These are phyloP conservation scores for Heliothis virescens DNA, from an alignment of 1,140 invertebrate species.

Conservation along the genomic window DNA sequence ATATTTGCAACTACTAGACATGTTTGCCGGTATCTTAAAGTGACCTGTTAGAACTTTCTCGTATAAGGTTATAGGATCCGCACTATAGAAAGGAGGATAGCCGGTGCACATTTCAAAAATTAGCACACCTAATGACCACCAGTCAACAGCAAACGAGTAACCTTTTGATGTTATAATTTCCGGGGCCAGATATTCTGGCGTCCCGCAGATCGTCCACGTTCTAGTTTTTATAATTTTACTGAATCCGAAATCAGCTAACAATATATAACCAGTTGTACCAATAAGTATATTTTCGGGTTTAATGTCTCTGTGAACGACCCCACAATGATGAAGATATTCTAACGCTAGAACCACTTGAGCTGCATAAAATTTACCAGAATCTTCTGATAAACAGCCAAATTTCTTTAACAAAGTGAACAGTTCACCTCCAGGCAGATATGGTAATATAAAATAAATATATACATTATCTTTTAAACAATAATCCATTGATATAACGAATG, in stretches of 20 bases:
- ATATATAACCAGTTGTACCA: slow-evolving; percentile 93
- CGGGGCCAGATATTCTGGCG: slow-evolving; percentile 97
- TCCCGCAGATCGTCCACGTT: slow-evolving; percentile 81
- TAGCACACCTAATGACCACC: slow-evolving; percentile 96
- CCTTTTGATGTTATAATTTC: slow-evolving; percentile 97
- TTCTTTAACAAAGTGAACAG: slow-evolving; percentile 91
- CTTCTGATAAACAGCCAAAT: slow-evolving; percentile 90
- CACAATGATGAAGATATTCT: slow-evolving; percentile 96
- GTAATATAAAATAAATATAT: slow-evolving; percentile 92
- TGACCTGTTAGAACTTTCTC: slow-evolving; percentile 92
- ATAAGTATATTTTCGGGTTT: slow-evolving; percentile 98
- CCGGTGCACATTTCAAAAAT: slow-evolving; percentile 93
- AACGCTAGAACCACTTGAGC: slow-evolving; percentile 95
- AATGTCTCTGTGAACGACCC: slow-evolving; percentile 95
- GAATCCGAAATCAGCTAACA: slow-evolving; percentile 95
- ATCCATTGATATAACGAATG: slow-evolving; percentile 92
- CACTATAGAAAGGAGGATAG: slow-evolving; percentile 92
- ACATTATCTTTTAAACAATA: slow-evolving; percentile 93
- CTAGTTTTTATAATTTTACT: slow-evolving; percentile 90
- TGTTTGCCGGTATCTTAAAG: slow-evolving; percentile 89
- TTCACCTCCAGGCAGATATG: slow-evolving; percentile 92
- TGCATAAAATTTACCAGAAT: slow-evolving; percentile 94
- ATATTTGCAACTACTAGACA: slow-evolving; percentile 91
- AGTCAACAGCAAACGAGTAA: slow-evolving; percentile 97
- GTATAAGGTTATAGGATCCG: slow-evolving; percentile 94